phyloP scores from a whole-genome alignment of 2,113 vertebrate species.

The Cyanoderma ruficeps region DNA sequence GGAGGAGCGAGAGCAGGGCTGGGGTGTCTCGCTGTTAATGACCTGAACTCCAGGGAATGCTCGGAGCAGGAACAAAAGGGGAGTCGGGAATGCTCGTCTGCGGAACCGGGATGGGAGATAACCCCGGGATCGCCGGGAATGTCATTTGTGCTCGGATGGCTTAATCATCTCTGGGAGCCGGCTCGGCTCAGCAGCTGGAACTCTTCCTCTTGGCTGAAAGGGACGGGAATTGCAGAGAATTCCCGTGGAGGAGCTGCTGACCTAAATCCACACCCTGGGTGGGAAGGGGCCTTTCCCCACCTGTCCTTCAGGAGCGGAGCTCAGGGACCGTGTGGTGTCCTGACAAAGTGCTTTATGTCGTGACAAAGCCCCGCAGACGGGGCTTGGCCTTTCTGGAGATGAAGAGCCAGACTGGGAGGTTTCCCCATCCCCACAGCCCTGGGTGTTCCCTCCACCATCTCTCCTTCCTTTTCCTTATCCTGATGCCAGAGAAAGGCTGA shows the following conservation, averaged over 20 bases:
- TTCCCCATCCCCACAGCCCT: background rate
- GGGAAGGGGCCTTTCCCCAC: background rate
- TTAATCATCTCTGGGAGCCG: background rate
- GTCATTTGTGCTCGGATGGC: background rate
- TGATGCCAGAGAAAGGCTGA: accelerated
- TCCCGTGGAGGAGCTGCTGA: background rate
- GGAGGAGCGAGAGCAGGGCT: background rate
- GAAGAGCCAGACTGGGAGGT: background rate
- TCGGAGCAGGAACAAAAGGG: background rate
- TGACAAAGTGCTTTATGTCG: accelerated
- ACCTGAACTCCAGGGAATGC: background rate
- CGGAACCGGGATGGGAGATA: background rate
- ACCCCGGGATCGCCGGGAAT: background rate
- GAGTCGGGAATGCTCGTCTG: background rate
- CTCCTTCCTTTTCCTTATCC: background rate
- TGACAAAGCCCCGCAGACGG: accelerated
- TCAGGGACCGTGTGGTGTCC: background rate
- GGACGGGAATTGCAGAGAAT: background rate
- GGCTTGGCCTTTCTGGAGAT: background rate
- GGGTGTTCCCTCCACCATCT: background rate
- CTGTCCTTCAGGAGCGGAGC: background rate
- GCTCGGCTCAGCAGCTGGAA: background rate
- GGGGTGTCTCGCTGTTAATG: background rate
- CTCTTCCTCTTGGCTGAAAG: background rate
- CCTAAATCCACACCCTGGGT: background rate